These are phyloP conservation scores for Gymnorhina tibicen DNA, from an alignment of 2,113 vertebrate species.

Conservation along the genomic window DNA sequence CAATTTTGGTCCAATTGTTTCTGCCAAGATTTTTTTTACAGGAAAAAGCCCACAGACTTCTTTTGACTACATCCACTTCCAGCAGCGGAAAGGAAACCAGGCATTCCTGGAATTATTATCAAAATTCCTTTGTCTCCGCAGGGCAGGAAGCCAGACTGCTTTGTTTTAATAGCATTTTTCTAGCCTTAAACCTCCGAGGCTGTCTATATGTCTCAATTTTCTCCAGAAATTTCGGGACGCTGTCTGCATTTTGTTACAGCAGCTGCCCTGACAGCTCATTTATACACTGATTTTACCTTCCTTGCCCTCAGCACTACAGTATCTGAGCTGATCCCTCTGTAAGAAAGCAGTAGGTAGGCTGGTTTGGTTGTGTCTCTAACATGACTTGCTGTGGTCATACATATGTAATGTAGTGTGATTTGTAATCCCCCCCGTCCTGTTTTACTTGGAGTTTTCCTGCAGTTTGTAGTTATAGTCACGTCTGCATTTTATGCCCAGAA, in stretches of 20 bases:
- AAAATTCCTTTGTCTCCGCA: neutral
- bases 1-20: neutral
- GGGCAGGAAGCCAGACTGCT: slow-evolving; percentile 18
- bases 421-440: neutral
- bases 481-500: neutral
- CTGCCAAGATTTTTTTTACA: neutral
- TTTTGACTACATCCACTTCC: neutral
- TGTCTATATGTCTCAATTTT: neutral
- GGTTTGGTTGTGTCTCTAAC: neutral
- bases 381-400: neutral
- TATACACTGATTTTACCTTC: neutral
- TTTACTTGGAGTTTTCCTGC: neutral
- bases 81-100: neutral
- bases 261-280: neutral
- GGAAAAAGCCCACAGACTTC: neutral
- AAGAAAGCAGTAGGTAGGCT: neutral
- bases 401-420: neutral
- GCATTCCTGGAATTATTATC: slow-evolving; percentile 48
- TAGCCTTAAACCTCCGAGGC: neutral
- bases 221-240: neutral
- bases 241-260: neutral
- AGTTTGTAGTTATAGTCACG: neutral
- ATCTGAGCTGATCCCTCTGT: neutral
- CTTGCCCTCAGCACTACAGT: neutral
- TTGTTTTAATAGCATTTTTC: neutral